phyloP scores from a whole-genome alignment of 2,113 vertebrate genomes.

The Bostrychus sinensis region DNA sequence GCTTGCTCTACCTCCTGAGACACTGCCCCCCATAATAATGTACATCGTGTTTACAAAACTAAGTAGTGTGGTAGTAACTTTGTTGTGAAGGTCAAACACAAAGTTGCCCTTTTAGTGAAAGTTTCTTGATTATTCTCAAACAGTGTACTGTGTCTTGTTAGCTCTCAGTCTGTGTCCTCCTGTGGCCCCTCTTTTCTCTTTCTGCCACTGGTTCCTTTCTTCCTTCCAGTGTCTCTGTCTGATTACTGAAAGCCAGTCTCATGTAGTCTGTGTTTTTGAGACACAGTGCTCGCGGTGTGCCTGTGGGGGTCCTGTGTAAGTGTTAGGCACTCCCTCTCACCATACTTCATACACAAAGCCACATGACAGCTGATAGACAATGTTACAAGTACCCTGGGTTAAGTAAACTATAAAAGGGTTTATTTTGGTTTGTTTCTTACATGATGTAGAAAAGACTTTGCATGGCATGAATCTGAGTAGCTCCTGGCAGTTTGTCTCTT shows the following conservation, averaged over 20 bases:
- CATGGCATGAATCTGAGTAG: no score
- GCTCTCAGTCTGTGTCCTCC: constrained; percentile 32
- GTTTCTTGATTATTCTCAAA: constrained; percentile 19
- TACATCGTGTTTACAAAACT: no score
- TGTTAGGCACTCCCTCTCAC: constrained; percentile 59
- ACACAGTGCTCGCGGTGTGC: constrained; percentile 45
- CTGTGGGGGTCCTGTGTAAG: constrained; percentile 50
- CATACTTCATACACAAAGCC: constrained; percentile 12
- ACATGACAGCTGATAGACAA: background rate
- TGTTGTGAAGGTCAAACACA: no score
- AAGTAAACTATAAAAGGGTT: background rate
- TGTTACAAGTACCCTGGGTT: background rate
- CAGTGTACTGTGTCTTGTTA: constrained; percentile 19
- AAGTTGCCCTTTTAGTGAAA: constrained; percentile 16
- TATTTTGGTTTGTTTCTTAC: no score
- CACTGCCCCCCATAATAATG: no score
- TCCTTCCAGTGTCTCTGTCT: constrained; percentile 40
- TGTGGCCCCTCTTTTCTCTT: constrained; percentile 11
- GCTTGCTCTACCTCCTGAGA: no score
- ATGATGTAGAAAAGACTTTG: no score
- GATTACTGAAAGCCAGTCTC: constrained; percentile 40
- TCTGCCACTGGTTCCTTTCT: constrained; percentile 10
- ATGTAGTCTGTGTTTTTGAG: constrained; percentile 29
- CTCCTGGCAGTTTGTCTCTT: no score
- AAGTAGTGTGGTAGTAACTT: no score